phyloP scores from a whole-genome alignment of 2,797 vertebrate species.

The Falco cherrug region DNA sequence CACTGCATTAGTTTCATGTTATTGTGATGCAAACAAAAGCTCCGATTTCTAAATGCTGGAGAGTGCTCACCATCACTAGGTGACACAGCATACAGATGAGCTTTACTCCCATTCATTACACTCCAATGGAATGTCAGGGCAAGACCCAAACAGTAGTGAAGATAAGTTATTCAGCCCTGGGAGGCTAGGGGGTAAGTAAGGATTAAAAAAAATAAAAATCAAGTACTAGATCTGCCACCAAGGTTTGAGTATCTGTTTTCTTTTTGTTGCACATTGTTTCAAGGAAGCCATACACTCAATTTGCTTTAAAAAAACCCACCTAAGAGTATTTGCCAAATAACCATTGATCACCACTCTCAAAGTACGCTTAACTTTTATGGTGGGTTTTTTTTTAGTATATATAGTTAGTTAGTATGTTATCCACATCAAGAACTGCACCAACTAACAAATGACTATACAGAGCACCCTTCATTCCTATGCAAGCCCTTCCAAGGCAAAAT shows the following conservation, averaged over 20 bases:
- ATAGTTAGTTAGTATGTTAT: not conserved
- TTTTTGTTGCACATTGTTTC: not conserved
- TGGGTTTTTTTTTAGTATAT: not conserved
- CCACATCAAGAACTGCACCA: not conserved
- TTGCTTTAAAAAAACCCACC: not conserved
- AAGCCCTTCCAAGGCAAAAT: not conserved
- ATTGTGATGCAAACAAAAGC: constrained; percentile 43
- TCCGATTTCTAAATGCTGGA: not conserved
- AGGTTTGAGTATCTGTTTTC: not conserved
- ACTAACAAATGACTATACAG: not conserved
- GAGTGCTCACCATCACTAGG: not conserved
- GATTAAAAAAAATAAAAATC: not conserved
- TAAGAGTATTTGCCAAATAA: not conserved
- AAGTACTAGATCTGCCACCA: not conserved
- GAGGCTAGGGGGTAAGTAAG: not conserved
- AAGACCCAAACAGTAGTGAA: not conserved
- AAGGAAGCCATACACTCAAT: not conserved
- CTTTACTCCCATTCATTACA: constrained; percentile 30
- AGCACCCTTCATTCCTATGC: not conserved
- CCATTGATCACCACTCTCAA: not conserved
- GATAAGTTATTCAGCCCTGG: not conserved
- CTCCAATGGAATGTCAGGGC: not conserved
- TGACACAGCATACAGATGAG: constrained; percentile 40
- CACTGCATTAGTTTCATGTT: not conserved
- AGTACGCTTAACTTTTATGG: not conserved